Conservation (phyloP, 2,797 vertebrate genomes). For the Poecilia velifera region DNA sequence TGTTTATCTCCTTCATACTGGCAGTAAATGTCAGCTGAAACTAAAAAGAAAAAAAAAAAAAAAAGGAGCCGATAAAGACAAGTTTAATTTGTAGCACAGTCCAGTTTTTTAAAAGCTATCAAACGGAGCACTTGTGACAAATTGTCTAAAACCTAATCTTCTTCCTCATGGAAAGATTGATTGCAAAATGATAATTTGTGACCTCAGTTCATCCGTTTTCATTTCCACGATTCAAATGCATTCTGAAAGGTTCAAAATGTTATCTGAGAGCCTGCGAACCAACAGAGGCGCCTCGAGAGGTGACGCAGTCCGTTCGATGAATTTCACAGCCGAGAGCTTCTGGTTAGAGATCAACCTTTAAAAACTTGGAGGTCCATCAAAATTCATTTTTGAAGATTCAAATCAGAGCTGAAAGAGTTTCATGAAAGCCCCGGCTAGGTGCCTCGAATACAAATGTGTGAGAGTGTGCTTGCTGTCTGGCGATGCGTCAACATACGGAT, state of each 20-base stretch:
- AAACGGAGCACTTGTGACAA: constrained; percentile 13
- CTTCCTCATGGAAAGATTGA: constrained; percentile 11
- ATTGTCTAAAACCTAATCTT: constrained; percentile 25
- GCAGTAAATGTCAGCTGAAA: not conserved
- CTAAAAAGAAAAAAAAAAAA: constrained; percentile 1
- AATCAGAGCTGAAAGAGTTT: constrained; percentile 20
- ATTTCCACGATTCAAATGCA: constrained; percentile 45
- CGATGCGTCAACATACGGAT: constrained; percentile 27
- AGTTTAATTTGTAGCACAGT: constrained; percentile 24
- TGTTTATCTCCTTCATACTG: not conserved
- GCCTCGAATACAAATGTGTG: constrained; percentile 41
- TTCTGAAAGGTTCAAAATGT: constrained; percentile 39
- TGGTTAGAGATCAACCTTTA: constrained; percentile 34
- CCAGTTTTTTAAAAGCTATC: constrained; percentile 35
- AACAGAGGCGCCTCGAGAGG: constrained; percentile 28
- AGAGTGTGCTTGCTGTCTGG: constrained; percentile 19
- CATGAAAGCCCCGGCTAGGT: constrained; percentile 21
- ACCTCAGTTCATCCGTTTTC: constrained; percentile 27
- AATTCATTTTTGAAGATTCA: constrained; percentile 17
- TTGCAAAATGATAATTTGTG: constrained; percentile 36
- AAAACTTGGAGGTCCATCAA: constrained; percentile 23
- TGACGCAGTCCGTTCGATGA: constrained; percentile 28
- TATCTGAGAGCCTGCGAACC: constrained; percentile 26
- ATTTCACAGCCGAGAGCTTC: constrained; percentile 28
- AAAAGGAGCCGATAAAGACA: not conserved